Conservation (phyloP, 2,797 vertebrate species). For the Anas flavirostris region DNA sequence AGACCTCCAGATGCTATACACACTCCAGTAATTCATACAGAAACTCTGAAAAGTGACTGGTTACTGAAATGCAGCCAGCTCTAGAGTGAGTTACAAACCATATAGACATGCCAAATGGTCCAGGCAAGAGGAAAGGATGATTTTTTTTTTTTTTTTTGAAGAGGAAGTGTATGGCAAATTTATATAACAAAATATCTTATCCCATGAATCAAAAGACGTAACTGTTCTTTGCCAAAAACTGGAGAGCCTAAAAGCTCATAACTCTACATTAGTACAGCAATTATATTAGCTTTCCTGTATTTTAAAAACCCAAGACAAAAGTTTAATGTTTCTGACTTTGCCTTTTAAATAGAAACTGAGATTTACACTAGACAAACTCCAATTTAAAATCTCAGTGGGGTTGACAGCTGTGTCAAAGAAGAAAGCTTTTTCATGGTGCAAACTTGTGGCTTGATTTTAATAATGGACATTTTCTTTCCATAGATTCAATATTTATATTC, state of each 20-base stretch:
- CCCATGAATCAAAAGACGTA: not conserved
- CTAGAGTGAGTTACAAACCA: not conserved
- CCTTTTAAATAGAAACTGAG: slow-evolving; percentile 47
- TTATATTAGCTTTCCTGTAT: slow-evolving; percentile 25
- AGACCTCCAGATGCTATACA: not conserved
- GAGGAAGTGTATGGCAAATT: not conserved
- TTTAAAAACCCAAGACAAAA: slow-evolving; percentile 7
- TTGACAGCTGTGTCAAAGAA: slow-evolving; percentile 34
- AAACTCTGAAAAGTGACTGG: not conserved
- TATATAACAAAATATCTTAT: not conserved
- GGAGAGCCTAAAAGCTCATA: slow-evolving; percentile 2
- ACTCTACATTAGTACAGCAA: slow-evolving; percentile 1
- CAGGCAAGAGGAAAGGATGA: not conserved
- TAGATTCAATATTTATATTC: slow-evolving; percentile 30
- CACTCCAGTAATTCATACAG: not conserved
- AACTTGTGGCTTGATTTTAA: slow-evolving; percentile 28
- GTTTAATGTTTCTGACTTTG: slow-evolving; percentile 23
- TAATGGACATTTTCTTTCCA: slow-evolving; percentile 32
- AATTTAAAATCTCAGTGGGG: slow-evolving; percentile 43
- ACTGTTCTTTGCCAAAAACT: slow-evolving; percentile 2
- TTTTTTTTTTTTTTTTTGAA: not conserved
- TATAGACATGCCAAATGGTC: not conserved
- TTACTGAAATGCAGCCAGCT: slow-evolving; percentile 28
- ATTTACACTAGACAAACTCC: slow-evolving; percentile 39
- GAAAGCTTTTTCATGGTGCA: not conserved